Base-by-base conservation (phyloP, 2,113 vertebrate species). In the Lepus europaeus region DNA sequence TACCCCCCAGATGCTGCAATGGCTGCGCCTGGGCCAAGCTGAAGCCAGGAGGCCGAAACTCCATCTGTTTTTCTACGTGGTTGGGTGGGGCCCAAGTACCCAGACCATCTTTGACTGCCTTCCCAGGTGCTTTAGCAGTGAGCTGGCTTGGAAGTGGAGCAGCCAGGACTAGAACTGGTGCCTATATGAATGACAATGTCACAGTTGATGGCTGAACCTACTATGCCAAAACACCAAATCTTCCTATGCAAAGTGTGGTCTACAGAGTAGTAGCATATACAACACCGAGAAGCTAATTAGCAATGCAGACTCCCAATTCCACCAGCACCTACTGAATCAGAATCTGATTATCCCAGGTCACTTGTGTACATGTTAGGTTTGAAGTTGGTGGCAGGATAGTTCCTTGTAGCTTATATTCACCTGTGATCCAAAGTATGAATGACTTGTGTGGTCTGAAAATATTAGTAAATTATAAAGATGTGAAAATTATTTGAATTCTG, bases 381-480 rank as follows among this genome's bases (percentile, higher is more conserved):
- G 29, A 86, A 79, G 39, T 78, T 89, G 86, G 22, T 74, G 56
- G 33, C 49, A 89, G 36, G 56, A 59, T 14, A 36, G n/a, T 49
- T 93, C 9, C 20, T 81, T 91, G 45, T 90, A 84, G 89, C 64
- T 88, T 91, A 23, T 23, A 72, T 83, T 95, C 86, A 66, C 59
- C 33, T 77, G 88, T 82, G 59, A 87, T 96, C 6, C 92, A 3
- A 3, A 94, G 19, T 77, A 12, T 36, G 33, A 36, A 91, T 73
- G 78, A 84, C 11, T 68, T 85, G 12, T 22, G 0, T 63, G 31
- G n/a, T 81, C 88, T 93, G 82, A 96, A 95, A 95, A 92, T 96
- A 76, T 81, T 72, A 82, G 87, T 91, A 70, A 94, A 80, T 73
- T 77, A 81, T 80, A 83, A 82, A 95, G 14, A 56, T 79, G 10